Percentiles rank a stretch among this genome's conserved stretches.
Evolutionary conservation across 2,113 vertebrate species (phyloP).

Genomic region (Todiramphus saurophagus): DNA sequence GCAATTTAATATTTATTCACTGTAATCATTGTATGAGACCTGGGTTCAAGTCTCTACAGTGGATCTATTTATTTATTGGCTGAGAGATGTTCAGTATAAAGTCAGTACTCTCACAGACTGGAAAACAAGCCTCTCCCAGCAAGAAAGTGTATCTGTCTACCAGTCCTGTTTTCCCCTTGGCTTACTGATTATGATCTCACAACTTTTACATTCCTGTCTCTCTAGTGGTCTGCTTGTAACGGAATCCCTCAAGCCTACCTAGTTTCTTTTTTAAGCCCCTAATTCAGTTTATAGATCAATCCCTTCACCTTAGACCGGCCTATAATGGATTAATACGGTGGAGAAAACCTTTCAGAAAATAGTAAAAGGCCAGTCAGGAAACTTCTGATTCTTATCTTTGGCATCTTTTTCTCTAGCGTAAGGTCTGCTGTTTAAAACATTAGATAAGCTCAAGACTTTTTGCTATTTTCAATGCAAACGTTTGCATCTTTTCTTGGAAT

Average conservation of each 20-base stretch:
- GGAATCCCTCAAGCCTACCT: not conserved
- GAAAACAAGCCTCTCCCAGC: not conserved
- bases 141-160: not conserved
- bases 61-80: not conserved
- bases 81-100: not conserved
- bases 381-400: not conserved
- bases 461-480: not conserved
- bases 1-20: not conserved
- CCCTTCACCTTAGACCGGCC: not conserved
- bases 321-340: not conserved
- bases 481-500: conserved; percentile 20
- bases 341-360: not conserved
- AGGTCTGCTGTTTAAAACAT: not conserved
- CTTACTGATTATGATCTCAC: not conserved
- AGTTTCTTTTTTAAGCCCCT: not conserved
- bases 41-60: not conserved
- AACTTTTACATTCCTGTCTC: not conserved
- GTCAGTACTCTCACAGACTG: not conserved
- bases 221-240: not conserved
- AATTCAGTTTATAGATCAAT: not conserved
- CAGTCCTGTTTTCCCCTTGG: not conserved
- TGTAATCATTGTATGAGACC: not conserved
- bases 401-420: not conserved
- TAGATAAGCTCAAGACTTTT: not conserved
- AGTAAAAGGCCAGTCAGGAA: not conserved